Evolutionary conservation across 2,113 vertebrate genomes (phyloP), one percentile per base, ranked within the genome.

Genomic region (Orycteropus afer): DNA sequence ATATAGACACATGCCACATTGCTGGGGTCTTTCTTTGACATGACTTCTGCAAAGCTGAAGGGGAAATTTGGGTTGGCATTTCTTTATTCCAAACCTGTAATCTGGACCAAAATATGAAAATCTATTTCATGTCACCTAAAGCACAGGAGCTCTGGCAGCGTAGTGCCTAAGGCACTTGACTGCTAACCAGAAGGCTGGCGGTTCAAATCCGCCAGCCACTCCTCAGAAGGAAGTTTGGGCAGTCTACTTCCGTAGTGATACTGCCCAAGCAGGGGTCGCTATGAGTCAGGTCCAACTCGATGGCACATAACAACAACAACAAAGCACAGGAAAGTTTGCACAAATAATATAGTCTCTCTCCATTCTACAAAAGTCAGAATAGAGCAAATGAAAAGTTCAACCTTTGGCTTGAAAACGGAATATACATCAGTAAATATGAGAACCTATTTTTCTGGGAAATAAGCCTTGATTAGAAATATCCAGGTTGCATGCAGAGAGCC

Each of bases 371-470:
- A 82, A 90, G 37, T 91, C 78, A 92, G 86, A 80, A 49, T 32
- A 27, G 79, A 69, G 32, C 80, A 69, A 91, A 92, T 61, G 27
- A 71, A 89, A 92, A 71, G 37, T 22, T 87, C 18, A 27, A 37
- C 40, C 63, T 92, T 86, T 69, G 92, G 15, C 82, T 67, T 47
- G 63, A 83, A 86, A 90, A 74, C 32, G 51, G 57, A 93, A 53
- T 84, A n/a, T 40, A 22, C 45, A 49, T 80, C 79, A 57, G 45
- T 90, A 84, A 89, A 59, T 32, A 74, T 0, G 71, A 94, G 71
- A 69, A 47, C 27, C 8, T 71, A 14, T 47, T 45, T 94, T 94
- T 71, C 89, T 94, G 37, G 42, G 59, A 91, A 91, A 89, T n/a
- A 51, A 71, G 25, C 13, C 20, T 96, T 32, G 29, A 45, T 95